Percentiles rank a stretch among this genome's conserved stretches.
Conservation (phyloP, 2,888 invertebrate species). For the Rugalucina vietnamica region DNA sequence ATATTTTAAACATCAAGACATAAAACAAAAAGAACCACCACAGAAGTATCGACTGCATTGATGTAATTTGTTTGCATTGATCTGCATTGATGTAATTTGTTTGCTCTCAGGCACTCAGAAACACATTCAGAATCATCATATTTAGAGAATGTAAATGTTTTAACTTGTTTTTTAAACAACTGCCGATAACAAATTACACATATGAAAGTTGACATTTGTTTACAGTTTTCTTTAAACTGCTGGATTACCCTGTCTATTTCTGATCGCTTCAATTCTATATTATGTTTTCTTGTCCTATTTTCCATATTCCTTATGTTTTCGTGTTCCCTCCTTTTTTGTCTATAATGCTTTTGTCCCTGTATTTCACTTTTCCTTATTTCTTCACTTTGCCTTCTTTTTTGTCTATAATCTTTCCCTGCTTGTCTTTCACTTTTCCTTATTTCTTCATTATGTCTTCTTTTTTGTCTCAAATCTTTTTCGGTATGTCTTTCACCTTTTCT, state of each 20-base stretch:
- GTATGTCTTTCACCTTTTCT: neutral
- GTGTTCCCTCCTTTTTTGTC: too few relatives aligned
- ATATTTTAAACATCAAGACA: too few relatives aligned
- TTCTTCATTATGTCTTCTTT: neutral
- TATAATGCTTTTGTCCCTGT: neutral
- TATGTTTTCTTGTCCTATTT: too few relatives aligned
- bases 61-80: too few relatives aligned
- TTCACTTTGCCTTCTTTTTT: neutral
- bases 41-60: too few relatives aligned
- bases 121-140: slow-evolving; percentile 6
- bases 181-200: slow-evolving; percentile 30
- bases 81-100: neutral
- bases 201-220: slow-evolving; percentile 23
- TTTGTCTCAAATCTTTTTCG: neutral
- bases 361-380: neutral
- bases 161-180: slow-evolving; percentile 30
- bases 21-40: too few relatives aligned
- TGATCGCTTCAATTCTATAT: slow-evolving; percentile 1
- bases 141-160: slow-evolving; percentile 14
- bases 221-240: slow-evolving; percentile 12
- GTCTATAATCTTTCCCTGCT: neutral
- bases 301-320: too few relatives aligned
- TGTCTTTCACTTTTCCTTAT: neutral
- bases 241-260: neutral
- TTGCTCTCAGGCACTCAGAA: neutral